These are phyloP conservation scores for Silvanus unidentatus DNA, from an alignment of 2,888 invertebrate species.

Conservation along the genomic window DNA sequence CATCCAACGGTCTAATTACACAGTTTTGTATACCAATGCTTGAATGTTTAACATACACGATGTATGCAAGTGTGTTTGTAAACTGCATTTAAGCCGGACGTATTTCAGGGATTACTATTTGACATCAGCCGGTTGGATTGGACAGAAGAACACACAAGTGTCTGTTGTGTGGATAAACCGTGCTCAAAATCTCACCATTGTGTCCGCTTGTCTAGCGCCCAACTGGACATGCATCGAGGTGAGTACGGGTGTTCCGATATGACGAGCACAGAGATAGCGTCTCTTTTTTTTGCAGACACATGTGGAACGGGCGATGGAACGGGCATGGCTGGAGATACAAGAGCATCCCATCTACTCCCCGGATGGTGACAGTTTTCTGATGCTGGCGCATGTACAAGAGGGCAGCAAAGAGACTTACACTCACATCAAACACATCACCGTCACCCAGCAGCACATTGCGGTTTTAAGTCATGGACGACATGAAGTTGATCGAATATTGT, in stretches of 20 bases:
- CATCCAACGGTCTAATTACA: too few species aligned
- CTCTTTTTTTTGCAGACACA: too few species aligned
- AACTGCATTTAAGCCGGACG: background rate
- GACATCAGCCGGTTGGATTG: constrained; percentile 87
- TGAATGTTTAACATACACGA: too few species aligned
- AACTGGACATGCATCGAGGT: constrained; percentile 84
- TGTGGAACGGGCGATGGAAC: constrained; percentile 75
- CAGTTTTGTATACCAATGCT: too few species aligned
- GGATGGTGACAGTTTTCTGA: constrained; percentile 77
- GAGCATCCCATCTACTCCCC: constrained; percentile 78
- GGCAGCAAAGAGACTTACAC: constrained; percentile 79
- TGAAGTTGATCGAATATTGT: constrained; percentile 74
- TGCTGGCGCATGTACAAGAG: constrained; percentile 77
- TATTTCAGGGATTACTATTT: constrained; percentile 79
- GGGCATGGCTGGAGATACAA: constrained; percentile 80
- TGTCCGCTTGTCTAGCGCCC: constrained; percentile 77
- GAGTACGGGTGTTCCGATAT: too few species aligned
- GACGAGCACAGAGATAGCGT: too few species aligned
- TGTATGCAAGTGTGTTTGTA: background rate
- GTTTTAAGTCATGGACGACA: constrained; percentile 81
- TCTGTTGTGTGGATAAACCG: constrained; percentile 91
- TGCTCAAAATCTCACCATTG: constrained; percentile 83
- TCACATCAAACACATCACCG: constrained; percentile 81
- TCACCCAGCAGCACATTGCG: constrained; percentile 74
- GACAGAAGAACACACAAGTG: constrained; percentile 69